phyloP scores from a whole-genome alignment of 2,888 invertebrate species.

The Apotomis turbidana region DNA sequence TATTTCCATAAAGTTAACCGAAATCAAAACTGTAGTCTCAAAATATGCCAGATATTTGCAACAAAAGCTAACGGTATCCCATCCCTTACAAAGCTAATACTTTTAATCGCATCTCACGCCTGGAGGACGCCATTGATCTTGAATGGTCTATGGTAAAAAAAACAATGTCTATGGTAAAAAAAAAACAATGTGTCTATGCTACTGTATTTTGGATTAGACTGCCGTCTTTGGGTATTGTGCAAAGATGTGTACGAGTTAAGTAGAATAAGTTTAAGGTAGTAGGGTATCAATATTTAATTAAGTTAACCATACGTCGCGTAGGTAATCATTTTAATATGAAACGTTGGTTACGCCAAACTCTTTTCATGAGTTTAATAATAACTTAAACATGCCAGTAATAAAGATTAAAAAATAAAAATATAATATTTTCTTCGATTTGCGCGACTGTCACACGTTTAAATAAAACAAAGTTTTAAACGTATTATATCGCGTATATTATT shows the following conservation, averaged over 20 bases:
- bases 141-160: conserved; percentile 34
- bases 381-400: too few species aligned
- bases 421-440: too few species aligned
- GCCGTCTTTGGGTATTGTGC: conserved; percentile 17
- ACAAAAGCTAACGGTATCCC: conserved; percentile 30
- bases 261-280: background rate
- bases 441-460: too few species aligned
- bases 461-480: too few species aligned
- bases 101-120: conserved; percentile 34
- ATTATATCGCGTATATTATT: too few species aligned
- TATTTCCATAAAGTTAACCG: too few species aligned
- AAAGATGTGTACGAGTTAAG: conserved; percentile 10
- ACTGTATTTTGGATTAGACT: conserved; percentile 34
- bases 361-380: too few species aligned
- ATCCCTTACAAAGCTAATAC: conserved; percentile 34
- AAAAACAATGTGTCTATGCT: conserved; percentile 37
- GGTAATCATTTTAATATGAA: too few species aligned
- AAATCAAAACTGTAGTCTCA: background rate
- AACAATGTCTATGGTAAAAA: conserved; percentile 33
- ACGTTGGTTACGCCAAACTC: too few species aligned
- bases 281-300: background rate
- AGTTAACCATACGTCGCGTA: background rate
- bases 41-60: background rate
- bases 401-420: too few species aligned
- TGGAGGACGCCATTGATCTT: conserved; percentile 14